Conservation (phyloP, 2,113 vertebrate species). For the Ivindomyrus marchei region DNA sequence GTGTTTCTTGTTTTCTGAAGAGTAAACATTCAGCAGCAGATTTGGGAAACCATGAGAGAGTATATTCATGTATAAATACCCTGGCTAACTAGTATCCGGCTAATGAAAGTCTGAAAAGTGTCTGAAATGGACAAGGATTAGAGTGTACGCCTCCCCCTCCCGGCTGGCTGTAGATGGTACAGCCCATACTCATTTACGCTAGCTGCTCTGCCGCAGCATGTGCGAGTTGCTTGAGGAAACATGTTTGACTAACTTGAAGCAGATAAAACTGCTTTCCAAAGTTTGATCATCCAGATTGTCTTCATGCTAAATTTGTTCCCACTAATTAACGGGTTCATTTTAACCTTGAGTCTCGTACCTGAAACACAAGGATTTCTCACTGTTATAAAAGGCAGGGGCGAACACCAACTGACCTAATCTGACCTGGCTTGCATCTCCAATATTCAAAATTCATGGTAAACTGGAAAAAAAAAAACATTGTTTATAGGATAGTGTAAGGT, state of each 20-base stretch:
- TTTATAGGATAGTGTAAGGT: background rate
- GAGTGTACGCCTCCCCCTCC: background rate
- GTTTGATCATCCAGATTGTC: background rate
- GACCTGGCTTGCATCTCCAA: background rate
- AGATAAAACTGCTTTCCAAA: background rate
- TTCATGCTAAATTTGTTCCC: background rate
- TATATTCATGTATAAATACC: background rate
- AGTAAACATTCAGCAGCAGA: background rate
- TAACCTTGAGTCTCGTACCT: background rate
- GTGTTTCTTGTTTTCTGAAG: slow-evolving; percentile 28
- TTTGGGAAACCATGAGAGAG: background rate
- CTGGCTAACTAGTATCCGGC: background rate
- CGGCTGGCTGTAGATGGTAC: background rate
- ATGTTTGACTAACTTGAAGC: background rate
- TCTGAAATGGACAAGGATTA: background rate
- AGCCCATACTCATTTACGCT: background rate
- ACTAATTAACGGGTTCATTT: background rate
- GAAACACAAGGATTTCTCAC: background rate
- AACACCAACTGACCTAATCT: background rate
- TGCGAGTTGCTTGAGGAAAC: background rate
- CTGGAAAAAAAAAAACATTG: background rate
- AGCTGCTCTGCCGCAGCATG: background rate
- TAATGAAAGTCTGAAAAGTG: background rate
- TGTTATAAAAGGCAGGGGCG: background rate
- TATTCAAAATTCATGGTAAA: background rate